Conservation (phyloP, 2,797 vertebrate species). For the Sparus aurata region DNA sequence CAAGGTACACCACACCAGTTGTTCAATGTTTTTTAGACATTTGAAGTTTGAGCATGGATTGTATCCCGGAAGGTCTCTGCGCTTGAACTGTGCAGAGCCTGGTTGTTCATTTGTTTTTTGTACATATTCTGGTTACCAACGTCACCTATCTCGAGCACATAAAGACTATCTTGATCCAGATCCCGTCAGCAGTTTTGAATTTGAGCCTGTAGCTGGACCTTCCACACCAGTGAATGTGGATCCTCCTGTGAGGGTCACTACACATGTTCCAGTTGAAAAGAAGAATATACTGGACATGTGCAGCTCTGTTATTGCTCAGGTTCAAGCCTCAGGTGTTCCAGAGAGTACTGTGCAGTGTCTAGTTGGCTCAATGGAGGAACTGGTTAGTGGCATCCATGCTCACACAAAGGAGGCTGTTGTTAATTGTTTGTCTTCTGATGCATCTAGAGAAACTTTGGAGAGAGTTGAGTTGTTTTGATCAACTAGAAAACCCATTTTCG, state of each 20-base stretch:
- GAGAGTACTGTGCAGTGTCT: conserved; percentile 57
- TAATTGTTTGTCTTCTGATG: too few relatives aligned
- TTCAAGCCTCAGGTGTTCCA: conserved; percentile 46
- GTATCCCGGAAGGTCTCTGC: conserved; percentile 31
- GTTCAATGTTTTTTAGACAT: conserved; percentile 33
- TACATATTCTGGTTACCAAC: too few relatives aligned
- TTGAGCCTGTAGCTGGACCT: not conserved
- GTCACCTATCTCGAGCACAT: conserved; percentile 11
- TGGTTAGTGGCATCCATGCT: conserved; percentile 53
- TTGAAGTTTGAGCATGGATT: conserved; percentile 50
- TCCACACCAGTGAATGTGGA: conserved; percentile 4
- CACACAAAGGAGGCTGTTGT: conserved; percentile 38
- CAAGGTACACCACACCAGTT: conserved; percentile 36
- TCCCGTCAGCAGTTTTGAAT: conserved; percentile 9
- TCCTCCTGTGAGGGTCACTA: conserved; percentile 15
- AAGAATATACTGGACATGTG: conserved; percentile 28
- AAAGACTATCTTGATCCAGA: not conserved
- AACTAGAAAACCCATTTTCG: too few relatives aligned
- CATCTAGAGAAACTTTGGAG: too few relatives aligned
- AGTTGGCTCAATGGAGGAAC: conserved; percentile 56
- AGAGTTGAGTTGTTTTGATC: too few relatives aligned
- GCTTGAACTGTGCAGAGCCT: conserved; percentile 40
- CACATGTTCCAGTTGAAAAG: conserved; percentile 23
- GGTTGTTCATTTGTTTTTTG: too few relatives aligned
- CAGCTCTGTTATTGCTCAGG: conserved; percentile 39